Evolutionary conservation across 2,888 invertebrate species (phyloP).

Genomic region (Ichneumoninae sp.): DNA sequence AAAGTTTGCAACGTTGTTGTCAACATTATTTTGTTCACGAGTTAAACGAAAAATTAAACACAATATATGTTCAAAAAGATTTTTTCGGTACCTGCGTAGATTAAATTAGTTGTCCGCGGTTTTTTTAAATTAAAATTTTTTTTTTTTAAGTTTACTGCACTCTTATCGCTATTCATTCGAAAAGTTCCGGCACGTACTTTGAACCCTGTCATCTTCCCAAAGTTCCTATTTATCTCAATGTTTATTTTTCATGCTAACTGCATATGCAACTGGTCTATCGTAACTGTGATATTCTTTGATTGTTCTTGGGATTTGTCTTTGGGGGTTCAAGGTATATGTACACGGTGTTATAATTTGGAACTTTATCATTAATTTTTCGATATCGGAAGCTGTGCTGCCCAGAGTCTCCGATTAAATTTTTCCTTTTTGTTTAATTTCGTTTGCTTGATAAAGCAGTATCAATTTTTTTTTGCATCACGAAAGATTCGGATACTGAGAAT

Average conservation of each 20-base stretch:
- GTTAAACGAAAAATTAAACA: background rate
- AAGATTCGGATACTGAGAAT: background rate
- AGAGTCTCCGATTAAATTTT: background rate
- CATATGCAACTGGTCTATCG: conserved; percentile 41
- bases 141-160: conserved; percentile 9
- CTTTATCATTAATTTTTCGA: conserved; percentile 30
- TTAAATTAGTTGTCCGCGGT: conserved; percentile 5
- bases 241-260: conserved; percentile 32
- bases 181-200: conserved; percentile 71
- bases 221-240: conserved; percentile 52
- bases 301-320: conserved; percentile 56
- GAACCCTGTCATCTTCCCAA: conserved; percentile 70
- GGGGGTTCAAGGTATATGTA: conserved; percentile 73
- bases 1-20: background rate
- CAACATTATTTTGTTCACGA: background rate
- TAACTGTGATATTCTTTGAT: conserved; percentile 39
- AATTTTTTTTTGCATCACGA: background rate
- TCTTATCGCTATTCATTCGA: conserved; percentile 22
- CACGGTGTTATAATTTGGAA: conserved; percentile 47
- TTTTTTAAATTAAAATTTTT: conserved; percentile 14
- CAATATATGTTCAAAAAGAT: background rate
- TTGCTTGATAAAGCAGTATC: background rate
- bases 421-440: too few relatives aligned
- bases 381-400: conserved; percentile 59
- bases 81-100: background rate